Evolutionary conservation across 2,888 invertebrate species (phyloP).

Genomic region (Lasioglossum malachurum): DNA sequence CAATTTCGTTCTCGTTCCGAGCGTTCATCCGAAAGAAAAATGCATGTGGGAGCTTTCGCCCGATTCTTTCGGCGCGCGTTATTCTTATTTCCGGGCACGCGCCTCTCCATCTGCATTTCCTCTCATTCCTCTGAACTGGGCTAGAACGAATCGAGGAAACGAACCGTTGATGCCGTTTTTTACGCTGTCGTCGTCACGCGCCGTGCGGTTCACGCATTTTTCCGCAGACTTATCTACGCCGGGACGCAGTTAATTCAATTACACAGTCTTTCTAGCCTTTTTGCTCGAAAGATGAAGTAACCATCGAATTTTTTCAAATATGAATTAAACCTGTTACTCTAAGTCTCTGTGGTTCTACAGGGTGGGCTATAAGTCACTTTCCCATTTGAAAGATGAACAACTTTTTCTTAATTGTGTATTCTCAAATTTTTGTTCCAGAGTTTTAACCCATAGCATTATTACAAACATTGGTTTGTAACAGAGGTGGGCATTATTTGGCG

Average conservation of each 20-base stretch:
- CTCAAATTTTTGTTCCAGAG: too few species aligned
- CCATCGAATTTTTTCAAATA: neutral
- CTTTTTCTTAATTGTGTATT: too few species aligned
- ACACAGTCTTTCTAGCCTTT: neutral
- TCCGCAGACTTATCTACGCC: constrained; percentile 28
- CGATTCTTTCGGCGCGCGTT: constrained; percentile 15
- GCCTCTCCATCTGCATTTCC: constrained; percentile 44
- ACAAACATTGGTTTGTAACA: too few species aligned
- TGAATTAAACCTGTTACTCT: neutral
- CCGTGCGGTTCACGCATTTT: constrained; percentile 58
- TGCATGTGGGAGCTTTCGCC: constrained; percentile 21
- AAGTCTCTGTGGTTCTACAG: neutral
- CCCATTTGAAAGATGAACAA: too few species aligned
- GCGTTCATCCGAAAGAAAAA: constrained; percentile 31
- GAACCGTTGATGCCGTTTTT: constrained; percentile 72
- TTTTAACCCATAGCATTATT: too few species aligned
- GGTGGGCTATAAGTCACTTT: too few species aligned
- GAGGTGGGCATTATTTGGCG: too few species aligned
- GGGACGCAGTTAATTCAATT: neutral
- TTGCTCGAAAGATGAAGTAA: neutral
- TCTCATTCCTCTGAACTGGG: constrained; percentile 67
- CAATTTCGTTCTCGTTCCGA: constrained; percentile 5
- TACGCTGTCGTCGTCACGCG: constrained; percentile 70
- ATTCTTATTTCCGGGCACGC: constrained; percentile 22
- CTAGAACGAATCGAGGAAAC: constrained; percentile 74